Conservation (phyloP, 2,888 invertebrate species). For the Tachina grossa region DNA sequence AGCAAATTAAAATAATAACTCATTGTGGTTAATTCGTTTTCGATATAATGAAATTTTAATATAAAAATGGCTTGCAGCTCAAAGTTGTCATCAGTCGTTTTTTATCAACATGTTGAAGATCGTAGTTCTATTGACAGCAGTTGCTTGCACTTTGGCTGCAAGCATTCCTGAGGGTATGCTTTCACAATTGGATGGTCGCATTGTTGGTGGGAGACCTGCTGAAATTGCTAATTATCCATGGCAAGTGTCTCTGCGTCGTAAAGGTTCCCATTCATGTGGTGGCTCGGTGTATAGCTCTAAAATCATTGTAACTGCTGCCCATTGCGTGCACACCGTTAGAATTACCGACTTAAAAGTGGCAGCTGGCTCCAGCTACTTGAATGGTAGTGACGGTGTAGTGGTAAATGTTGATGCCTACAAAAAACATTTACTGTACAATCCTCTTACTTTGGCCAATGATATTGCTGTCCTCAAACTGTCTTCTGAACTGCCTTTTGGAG, state of each 20-base stretch:
- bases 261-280: constrained; percentile 84
- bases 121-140: no score
- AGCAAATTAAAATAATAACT: no score
- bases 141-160: constrained; percentile 39
- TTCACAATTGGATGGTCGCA: constrained; percentile 72
- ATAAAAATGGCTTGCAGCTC: no score
- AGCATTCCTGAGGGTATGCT: constrained; percentile 62
- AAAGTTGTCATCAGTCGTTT: not conserved
- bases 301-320: constrained; percentile 85
- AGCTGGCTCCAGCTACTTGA: constrained; percentile 84
- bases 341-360: constrained; percentile 79
- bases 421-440: constrained; percentile 81
- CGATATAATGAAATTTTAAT: no score
- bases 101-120: constrained; percentile 57
- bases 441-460: constrained; percentile 83
- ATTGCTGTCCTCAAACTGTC: constrained; percentile 84
- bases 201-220: constrained; percentile 75
- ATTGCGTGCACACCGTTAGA: constrained; percentile 81
- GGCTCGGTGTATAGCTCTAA: constrained; percentile 83
- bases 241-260: constrained; percentile 73
- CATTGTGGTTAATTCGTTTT: no score
- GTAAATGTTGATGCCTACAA: constrained; percentile 71
- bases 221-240: constrained; percentile 70
- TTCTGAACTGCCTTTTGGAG: constrained; percentile 75
- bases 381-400: constrained; percentile 74